Evolutionary conservation across 2,888 invertebrate genomes (phyloP).

Genomic region (Marasmarcha lunaedactyla): DNA sequence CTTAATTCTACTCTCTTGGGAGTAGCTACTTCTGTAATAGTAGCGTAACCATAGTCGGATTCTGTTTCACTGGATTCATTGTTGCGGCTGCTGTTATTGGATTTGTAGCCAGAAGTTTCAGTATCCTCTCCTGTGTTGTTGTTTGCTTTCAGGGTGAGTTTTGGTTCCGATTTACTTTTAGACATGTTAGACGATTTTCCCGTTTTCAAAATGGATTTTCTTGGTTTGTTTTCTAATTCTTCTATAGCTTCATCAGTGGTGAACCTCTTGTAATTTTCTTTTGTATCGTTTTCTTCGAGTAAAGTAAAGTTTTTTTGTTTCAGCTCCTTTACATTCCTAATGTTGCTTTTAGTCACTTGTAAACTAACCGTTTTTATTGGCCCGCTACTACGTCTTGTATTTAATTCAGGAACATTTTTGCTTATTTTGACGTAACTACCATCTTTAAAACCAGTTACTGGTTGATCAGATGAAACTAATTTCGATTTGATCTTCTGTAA

Average conservation of each 20-base stretch:
- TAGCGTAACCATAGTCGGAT: conserved; percentile 73
- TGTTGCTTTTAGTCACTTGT: conserved; percentile 30
- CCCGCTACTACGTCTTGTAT: conserved; percentile 36
- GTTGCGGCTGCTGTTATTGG: conserved; percentile 52
- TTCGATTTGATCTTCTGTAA: conserved; percentile 34
- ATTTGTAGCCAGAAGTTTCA: conserved; percentile 69
- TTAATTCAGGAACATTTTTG: conserved; percentile 16
- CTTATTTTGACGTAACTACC: conserved; percentile 19
- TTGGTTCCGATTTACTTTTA: conserved; percentile 26
- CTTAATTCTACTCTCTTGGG: conserved; percentile 66
- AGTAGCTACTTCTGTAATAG: conserved; percentile 70
- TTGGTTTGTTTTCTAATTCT: conserved; percentile 25
- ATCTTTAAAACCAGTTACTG: conserved; percentile 8
- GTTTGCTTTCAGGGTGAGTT: conserved; percentile 21
- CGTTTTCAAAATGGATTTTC: conserved; percentile 52
- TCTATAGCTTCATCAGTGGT: conserved; percentile 17
- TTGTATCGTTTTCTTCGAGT: conserved; percentile 24
- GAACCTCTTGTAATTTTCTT: conserved; percentile 13
- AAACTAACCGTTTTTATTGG: conserved; percentile 33
- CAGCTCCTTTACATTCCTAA: conserved; percentile 30
- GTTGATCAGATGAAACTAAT: conserved; percentile 17
- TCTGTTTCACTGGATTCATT: conserved; percentile 63
- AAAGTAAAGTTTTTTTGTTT: conserved; percentile 21
- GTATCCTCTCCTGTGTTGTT: conserved; percentile 42
- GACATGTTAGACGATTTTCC: conserved; percentile 31